Evolutionary conservation across 2,113 vertebrate species (phyloP).

Genomic region (Xenopus laevis): DNA sequence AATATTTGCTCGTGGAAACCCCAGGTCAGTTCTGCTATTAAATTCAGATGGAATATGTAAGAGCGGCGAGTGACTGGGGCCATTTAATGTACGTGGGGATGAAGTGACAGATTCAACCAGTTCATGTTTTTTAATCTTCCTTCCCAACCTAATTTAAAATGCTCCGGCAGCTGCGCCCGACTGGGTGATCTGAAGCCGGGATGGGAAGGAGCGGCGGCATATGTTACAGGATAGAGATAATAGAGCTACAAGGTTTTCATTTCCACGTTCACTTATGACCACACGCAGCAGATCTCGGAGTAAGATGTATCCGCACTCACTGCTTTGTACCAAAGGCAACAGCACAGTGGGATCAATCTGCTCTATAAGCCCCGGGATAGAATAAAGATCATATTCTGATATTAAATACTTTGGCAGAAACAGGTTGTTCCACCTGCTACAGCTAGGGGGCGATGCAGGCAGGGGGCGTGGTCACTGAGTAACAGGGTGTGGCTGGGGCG

Average conservation of each 20-base stretch:
- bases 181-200: conserved; percentile 39
- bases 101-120: conserved; percentile 35
- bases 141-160: conserved; percentile 40
- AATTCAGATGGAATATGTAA: conserved; percentile 37
- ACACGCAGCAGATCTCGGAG: conserved; percentile 12
- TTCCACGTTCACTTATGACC: conserved; percentile 23
- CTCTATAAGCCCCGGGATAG: too few species aligned
- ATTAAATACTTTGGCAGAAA: too few species aligned
- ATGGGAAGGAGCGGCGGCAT: conserved; percentile 19
- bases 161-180: conserved; percentile 32
- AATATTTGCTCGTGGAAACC: conserved; percentile 7
- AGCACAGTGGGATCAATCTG: too few species aligned
- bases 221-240: conserved; percentile 36
- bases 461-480: too few species aligned
- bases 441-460: too few species aligned
- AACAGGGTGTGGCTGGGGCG: too few species aligned
- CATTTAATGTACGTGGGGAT: conserved; percentile 29
- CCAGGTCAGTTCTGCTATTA: conserved; percentile 18
- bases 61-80: conserved; percentile 23
- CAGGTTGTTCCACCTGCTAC: too few species aligned
- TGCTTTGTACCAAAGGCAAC: too few species aligned
- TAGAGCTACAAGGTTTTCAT: conserved; percentile 21
- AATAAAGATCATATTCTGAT: too few species aligned
- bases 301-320: neutral
- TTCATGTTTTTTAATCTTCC: conserved; percentile 44